phyloP scores from a whole-genome alignment of 2,797 vertebrate genomes.

The Trachurus trachurus region DNA sequence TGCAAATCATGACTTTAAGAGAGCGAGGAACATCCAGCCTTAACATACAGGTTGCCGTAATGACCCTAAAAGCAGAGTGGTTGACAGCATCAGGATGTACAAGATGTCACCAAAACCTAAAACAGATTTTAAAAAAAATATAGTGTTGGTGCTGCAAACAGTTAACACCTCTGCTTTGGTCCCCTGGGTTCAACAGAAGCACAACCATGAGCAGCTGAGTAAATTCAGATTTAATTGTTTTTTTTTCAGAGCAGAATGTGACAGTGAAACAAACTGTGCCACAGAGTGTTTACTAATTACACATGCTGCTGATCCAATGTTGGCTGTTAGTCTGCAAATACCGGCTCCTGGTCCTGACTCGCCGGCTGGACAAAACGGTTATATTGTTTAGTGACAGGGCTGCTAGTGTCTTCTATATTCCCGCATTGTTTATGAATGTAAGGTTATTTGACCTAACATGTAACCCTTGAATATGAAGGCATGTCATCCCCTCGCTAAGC shows the following conservation, averaged over 20 bases:
- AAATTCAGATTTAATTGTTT: slow-evolving; percentile 33
- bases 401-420: background rate
- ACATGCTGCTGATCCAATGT: slow-evolving; percentile 17
- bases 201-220: slow-evolving; percentile 38
- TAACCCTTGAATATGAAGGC: slow-evolving; percentile 14
- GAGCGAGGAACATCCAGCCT: too few species aligned
- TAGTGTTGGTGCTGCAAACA: background rate
- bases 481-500: slow-evolving; percentile 1
- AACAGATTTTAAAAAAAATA: background rate
- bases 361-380: slow-evolving; percentile 9
- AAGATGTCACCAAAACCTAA: too few species aligned
- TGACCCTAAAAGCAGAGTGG: too few species aligned
- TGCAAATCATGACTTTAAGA: too few species aligned
- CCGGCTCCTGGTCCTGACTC: background rate
- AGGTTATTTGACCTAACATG: slow-evolving; percentile 6
- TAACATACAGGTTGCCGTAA: too few species aligned
- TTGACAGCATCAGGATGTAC: too few species aligned
- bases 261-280: slow-evolving; percentile 22
- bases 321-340: slow-evolving; percentile 23
- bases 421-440: background rate
- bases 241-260: slow-evolving; percentile 6
- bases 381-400: background rate
- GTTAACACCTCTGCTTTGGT: background rate
- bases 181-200: slow-evolving; percentile 1
- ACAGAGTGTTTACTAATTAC: slow-evolving; percentile 17